Evolutionary conservation across 2,888 invertebrate species (phyloP).

Genomic region (Mycogona germanica): DNA sequence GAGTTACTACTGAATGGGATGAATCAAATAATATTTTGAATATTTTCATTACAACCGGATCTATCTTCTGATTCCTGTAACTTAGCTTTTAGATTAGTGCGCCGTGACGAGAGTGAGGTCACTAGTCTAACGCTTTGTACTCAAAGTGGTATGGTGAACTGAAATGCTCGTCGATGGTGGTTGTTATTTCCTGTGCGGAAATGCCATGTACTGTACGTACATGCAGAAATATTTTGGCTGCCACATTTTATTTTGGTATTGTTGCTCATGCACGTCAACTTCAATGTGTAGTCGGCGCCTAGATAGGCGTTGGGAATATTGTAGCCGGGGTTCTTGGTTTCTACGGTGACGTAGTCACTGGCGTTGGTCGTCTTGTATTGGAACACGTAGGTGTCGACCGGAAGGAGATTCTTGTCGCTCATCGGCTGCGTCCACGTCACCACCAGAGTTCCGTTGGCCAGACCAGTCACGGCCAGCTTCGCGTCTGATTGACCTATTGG

Average conservation of each 20-base stretch:
- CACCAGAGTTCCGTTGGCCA: neutral
- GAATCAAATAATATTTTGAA: too few relatives aligned
- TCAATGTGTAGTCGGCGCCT: conserved; percentile 8
- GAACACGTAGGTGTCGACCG: neutral
- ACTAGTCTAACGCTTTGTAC: too few relatives aligned
- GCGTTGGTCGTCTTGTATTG: neutral
- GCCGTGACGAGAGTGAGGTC: too few relatives aligned
- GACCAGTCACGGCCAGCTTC: conserved; percentile 1
- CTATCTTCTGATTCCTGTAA: too few relatives aligned
- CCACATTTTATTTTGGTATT: conserved; percentile 6
- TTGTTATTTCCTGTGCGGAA: too few relatives aligned
- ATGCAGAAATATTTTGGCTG: conserved; percentile 10
- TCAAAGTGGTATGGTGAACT: neutral
- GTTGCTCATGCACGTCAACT: conserved; percentile 9
- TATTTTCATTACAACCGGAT: too few relatives aligned
- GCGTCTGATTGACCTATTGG: neutral
- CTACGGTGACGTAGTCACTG: neutral
- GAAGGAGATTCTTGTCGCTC: neutral
- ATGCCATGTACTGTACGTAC: too few relatives aligned
- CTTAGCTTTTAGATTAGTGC: too few relatives aligned
- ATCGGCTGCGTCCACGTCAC: conserved; percentile 12
- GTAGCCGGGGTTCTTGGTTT: neutral
- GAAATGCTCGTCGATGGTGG: too few relatives aligned
- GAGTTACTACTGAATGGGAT: too few relatives aligned
- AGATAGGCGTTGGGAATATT: conserved; percentile 9